These are phyloP conservation scores for Meteorus cinctellus DNA, from an alignment of 2,888 invertebrate species.

Conservation along the genomic window DNA sequence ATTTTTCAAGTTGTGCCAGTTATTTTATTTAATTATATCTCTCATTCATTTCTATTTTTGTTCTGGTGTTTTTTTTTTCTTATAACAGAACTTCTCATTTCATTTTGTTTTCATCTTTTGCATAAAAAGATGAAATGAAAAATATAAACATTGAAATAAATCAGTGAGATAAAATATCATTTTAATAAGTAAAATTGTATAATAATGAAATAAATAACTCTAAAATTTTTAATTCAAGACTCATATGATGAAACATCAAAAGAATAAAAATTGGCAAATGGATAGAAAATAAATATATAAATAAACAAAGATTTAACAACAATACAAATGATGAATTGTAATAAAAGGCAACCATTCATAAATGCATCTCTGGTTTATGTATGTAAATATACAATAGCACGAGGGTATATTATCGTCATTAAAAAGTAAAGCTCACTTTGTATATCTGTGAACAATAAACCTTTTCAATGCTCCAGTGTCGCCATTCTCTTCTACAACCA, in stretches of 20 bases:
- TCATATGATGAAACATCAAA: no score
- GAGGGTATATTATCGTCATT: background rate
- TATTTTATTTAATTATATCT: no score
- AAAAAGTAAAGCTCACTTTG: conserved; percentile 12
- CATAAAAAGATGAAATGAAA: no score
- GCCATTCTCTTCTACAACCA: background rate
- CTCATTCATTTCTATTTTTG: no score
- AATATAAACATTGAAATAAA: background rate
- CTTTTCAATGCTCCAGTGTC: conserved; percentile 1
- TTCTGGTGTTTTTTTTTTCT: no score
- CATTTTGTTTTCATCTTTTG: no score
- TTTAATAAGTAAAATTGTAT: no score
- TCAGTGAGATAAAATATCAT: background rate
- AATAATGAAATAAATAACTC: no score
- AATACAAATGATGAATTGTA: background rate
- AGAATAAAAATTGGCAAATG: no score
- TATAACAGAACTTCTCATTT: no score
- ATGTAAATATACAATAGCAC: background rate
- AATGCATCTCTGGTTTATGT: background rate
- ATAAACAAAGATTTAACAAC: background rate
- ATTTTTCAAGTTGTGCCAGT: no score
- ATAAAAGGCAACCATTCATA: background rate
- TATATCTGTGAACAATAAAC: conserved; percentile 28
- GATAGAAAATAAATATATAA: background rate
- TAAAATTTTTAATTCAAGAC: no score